Evolutionary conservation across 2,888 invertebrate genomes (phyloP).

Genomic region (Acrocyrtus sp.): DNA sequence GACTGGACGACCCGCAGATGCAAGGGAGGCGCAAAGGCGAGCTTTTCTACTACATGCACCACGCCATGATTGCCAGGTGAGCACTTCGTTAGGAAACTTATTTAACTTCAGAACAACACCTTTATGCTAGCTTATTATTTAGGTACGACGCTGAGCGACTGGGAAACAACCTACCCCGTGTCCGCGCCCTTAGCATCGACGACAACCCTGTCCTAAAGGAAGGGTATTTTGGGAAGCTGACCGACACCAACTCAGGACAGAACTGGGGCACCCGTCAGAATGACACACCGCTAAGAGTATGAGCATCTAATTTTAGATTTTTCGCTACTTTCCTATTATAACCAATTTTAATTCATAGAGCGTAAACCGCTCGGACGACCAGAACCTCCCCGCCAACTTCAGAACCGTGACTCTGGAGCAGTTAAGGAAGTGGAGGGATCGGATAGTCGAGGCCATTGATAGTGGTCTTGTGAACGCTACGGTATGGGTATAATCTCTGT

Average conservation of each 20-base stretch:
- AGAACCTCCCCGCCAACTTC: not conserved
- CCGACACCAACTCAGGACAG: no score
- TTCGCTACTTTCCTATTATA: no score
- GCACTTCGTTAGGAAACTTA: not conserved
- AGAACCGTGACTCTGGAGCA: conserved; percentile 4
- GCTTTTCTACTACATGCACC: conserved; percentile 83
- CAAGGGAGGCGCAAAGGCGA: conserved; percentile 76
- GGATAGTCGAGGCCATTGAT: conserved; percentile 33
- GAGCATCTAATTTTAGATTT: no score
- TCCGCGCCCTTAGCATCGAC: conserved; percentile 5
- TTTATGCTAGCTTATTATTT: not conserved
- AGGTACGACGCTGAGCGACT: conserved; percentile 36
- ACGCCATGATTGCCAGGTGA: conserved; percentile 68
- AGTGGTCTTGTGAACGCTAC: no score
- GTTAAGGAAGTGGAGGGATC: not conserved
- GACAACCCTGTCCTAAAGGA: not conserved
- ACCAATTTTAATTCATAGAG: no score
- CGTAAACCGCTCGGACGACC: no score
- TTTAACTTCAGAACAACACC: not conserved
- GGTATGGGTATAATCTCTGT: no score
- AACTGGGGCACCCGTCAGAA: no score
- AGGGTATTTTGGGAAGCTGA: no score
- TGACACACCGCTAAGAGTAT: no score
- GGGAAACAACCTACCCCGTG: not conserved
- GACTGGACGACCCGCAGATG: conserved; percentile 75